Percentiles rank a stretch among this genome's conserved stretches.
Conservation (phyloP, 2,113 vertebrate genomes). For the Zootoca vivipara region DNA sequence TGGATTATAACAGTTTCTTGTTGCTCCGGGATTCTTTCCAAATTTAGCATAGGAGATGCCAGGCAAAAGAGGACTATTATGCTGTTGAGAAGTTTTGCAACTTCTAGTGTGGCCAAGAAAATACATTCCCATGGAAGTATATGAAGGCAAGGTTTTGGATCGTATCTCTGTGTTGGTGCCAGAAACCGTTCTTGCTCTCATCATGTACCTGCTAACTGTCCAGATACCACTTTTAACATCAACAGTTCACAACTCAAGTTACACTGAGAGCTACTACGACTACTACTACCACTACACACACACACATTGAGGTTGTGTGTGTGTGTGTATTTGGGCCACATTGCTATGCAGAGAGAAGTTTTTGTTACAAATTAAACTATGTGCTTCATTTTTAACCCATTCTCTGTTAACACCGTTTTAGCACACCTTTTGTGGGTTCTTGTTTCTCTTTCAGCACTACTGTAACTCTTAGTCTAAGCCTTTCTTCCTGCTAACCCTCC, state of each 20-base stretch:
- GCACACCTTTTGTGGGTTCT: no score
- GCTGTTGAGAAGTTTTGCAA: background rate
- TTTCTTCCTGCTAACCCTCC: background rate
- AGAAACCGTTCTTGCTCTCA: background rate
- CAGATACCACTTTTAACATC: background rate
- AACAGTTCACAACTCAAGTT: background rate
- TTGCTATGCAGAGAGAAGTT: background rate
- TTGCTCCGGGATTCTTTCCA: constrained; percentile 65
- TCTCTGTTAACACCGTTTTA: background rate
- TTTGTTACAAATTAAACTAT: background rate
- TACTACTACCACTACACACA: no score
- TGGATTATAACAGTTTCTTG: constrained; percentile 61
- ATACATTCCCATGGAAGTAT: background rate
- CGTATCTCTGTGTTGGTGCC: background rate
- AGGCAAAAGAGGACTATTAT: constrained; percentile 31
- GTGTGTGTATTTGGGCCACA: background rate
- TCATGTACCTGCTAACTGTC: background rate
- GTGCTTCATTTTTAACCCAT: background rate
- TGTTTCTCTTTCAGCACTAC: background rate
- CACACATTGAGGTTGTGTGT: no score
- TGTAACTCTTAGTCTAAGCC: background rate
- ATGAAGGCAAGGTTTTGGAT: background rate
- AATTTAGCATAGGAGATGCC: constrained; percentile 51
- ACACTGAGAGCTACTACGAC: background rate
- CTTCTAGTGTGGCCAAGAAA: background rate